These are phyloP conservation scores for Lycopodina hypogea DNA, from an alignment of 37 sponge, comb jelly and placozoan species.

Conservation along the genomic window DNA sequence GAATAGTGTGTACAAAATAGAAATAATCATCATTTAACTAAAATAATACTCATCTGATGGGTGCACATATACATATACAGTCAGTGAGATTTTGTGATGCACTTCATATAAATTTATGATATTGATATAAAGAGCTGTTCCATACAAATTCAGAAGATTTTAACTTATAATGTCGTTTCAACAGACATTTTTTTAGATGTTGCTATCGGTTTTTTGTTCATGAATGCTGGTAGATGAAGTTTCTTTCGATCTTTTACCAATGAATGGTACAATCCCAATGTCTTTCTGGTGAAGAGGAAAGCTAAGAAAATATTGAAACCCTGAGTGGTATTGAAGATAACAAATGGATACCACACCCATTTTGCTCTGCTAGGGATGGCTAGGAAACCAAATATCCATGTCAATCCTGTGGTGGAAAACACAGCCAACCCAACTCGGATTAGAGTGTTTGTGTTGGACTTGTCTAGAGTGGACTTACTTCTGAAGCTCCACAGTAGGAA, in stretches of 20 bases:
- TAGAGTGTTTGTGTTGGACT: background rate
- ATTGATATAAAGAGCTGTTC: too few relatives aligned
- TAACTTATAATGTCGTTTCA: too few relatives aligned
- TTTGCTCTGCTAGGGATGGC: constrained; percentile 19
- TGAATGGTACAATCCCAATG: constrained; percentile 18
- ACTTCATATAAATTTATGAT: too few relatives aligned
- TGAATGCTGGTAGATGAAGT: too few relatives aligned
- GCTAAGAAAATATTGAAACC: constrained; percentile 32
- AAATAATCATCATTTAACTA: too few relatives aligned
- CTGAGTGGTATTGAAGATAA: constrained; percentile 56
- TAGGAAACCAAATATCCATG: constrained; percentile 62
- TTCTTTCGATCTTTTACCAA: background rate
- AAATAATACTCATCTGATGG: too few relatives aligned
- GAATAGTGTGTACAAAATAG: too few relatives aligned
- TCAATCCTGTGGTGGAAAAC: constrained; percentile 27
- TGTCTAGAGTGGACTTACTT: background rate
- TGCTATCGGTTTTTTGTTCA: too few relatives aligned
- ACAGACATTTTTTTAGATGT: too few relatives aligned
- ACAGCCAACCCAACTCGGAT: constrained; percentile 24
- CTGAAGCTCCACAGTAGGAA: constrained; percentile 5
- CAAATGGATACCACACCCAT: constrained; percentile 63
- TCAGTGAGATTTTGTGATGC: too few relatives aligned
- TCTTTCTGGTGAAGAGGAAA: constrained; percentile 34
- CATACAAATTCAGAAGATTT: too few relatives aligned
- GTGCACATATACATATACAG: too few relatives aligned